Percentiles rank a stretch among this genome's conserved stretches.
These are phyloP conservation scores for Corynorhinus townsendii DNA, from an alignment of 2,113 vertebrate species.

Conservation along the genomic window DNA sequence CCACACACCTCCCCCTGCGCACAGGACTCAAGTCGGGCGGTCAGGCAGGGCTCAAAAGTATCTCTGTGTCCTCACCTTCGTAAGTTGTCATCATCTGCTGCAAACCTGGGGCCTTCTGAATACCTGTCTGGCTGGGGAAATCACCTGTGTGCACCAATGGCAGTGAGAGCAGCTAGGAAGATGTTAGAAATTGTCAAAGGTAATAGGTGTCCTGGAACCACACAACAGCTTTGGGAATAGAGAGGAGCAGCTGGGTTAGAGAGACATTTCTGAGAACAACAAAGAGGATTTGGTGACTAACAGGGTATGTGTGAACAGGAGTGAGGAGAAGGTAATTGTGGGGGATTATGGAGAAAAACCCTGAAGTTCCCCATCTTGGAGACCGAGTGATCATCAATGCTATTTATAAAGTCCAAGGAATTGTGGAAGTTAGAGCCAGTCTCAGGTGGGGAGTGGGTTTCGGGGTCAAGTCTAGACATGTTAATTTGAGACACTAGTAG, in stretches of 20 bases:
- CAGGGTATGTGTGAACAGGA: background rate
- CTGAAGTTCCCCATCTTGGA: background rate
- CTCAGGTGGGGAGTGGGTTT: background rate
- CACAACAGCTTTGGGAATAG: background rate
- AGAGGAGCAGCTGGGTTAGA: background rate
- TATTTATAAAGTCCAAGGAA: background rate
- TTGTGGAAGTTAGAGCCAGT: background rate
- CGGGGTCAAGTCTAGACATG: background rate
- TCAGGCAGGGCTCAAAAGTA: rapidly evolving
- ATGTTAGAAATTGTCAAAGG: background rate
- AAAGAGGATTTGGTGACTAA: background rate
- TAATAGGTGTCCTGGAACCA: background rate
- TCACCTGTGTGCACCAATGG: background rate
- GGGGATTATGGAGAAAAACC: background rate
- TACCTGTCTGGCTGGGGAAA: background rate
- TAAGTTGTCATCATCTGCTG: background rate
- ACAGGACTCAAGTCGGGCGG: too few relatives aligned
- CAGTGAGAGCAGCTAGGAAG: background rate
- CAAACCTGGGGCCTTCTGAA: background rate
- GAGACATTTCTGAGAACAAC: background rate
- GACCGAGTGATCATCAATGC: background rate
- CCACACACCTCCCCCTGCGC: background rate
- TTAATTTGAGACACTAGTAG: background rate
- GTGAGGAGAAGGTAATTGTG: background rate
- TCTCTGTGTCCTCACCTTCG: rapidly evolving